A percentile compares a stretch with the other conserved stretches of the same genome.
phyloP scores from a whole-genome alignment of 1,140 invertebrate genomes.

The Lepidurus couesii region DNA sequence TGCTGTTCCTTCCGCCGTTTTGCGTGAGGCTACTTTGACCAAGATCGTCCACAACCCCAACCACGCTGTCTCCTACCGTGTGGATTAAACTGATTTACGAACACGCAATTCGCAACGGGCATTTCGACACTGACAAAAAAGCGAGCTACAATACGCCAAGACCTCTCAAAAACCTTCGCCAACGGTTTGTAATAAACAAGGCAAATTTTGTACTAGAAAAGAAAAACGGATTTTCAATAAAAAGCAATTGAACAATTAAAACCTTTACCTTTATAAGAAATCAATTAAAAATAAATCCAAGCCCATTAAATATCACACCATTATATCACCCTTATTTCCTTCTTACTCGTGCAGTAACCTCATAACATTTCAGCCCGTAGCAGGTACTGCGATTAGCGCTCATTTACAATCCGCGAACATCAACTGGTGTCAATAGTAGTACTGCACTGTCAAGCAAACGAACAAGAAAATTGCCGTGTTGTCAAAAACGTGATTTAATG shows the following conservation, averaged over 20 bases:
- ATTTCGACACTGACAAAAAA: background rate
- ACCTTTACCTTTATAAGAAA: background rate
- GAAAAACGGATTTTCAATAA: background rate
- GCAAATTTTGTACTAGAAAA: background rate
- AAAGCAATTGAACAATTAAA: background rate
- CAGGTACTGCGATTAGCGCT: too few species aligned
- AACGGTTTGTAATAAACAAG: background rate
- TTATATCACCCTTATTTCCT: too few species aligned
- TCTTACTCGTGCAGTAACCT: too few species aligned
- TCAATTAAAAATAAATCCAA: too few species aligned
- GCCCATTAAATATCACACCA: too few species aligned
- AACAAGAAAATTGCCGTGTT: too few species aligned
- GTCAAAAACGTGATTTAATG: too few species aligned
- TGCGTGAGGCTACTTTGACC: slow-evolving; percentile 45
- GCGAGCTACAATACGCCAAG: background rate
- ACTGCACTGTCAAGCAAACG: too few species aligned
- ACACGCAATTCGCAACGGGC: background rate
- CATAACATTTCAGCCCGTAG: too few species aligned
- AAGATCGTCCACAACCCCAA: slow-evolving; percentile 45
- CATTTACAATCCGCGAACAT: too few species aligned
- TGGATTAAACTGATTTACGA: slow-evolving; percentile 40
- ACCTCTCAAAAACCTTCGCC: background rate
- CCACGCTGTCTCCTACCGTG: slow-evolving; percentile 45
- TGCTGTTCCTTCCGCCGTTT: slow-evolving; percentile 39
- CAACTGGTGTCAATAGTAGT: too few species aligned